Base-by-base conservation (phyloP, 2,797 vertebrate species). In the Bradypodion pumilum region DNA sequence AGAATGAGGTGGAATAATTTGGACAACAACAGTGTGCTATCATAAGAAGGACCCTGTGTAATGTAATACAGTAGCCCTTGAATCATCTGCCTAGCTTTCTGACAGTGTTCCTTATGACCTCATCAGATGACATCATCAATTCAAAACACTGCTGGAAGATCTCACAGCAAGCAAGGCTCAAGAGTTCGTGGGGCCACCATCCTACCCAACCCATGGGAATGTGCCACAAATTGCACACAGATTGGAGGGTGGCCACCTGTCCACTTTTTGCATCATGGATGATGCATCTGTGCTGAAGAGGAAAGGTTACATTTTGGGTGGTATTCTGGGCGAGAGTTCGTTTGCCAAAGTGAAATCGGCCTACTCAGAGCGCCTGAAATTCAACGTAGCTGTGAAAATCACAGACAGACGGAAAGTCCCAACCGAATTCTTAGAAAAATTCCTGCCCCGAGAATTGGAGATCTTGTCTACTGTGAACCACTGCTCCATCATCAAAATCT, bases 341-440 rank as follows among this genome's bases (percentile, higher is more conserved):
- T 92, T 93, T 2, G 93, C 92, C 74, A 95, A 95, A 91, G 90
- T 93, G 77, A 94, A 92, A 83, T 52, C 92, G 0, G 95, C 95
- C 56, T 96, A 93, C 85, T 95, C 94, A 0, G 91, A 94, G 81
- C 91, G 89, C 37, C 74, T 89, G 1, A 93, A 95, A 66, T 90
- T 91, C 75, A 94, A 91, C 0, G 42, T 89, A 60, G 90, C 93
- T 0, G 90, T 95, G 73, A 95, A 95, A 80, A 95, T 95, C 44
- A 95, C 95, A 3, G 91, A 96, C 88, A 82, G 92, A 81, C 94
- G 89, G 82, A 95, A 94, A 80, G 93, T 92, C 12, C 91, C 94
- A 0, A 32, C 74, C 0, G 92, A 95, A 62, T 94, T 95, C 87
- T 75, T 95, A 74, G 90, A 95, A 77, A 89, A 86, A 78, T 95